phyloP scores from a whole-genome alignment of 2,113 vertebrate genomes.

The Nyctibius bracteatus region DNA sequence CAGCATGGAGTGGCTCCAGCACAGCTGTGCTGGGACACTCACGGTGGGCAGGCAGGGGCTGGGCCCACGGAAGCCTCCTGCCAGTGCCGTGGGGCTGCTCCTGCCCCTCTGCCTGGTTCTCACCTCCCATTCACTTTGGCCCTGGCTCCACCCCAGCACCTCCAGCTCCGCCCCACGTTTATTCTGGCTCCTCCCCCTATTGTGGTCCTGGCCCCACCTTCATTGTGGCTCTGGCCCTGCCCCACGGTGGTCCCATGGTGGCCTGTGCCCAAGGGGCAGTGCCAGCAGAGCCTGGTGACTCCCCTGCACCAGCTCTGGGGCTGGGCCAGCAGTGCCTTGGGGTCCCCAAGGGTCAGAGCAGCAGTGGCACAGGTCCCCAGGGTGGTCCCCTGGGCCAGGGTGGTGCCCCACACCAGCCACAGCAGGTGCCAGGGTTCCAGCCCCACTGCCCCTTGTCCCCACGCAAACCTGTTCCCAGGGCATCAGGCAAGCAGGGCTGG shows the following conservation, averaged over 20 bases:
- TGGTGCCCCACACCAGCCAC: not conserved
- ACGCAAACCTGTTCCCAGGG: not conserved
- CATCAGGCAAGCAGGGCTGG: not conserved
- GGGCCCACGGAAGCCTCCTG: not conserved
- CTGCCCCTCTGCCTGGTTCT: not conserved
- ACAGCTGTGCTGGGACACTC: not conserved
- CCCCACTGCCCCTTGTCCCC: not conserved
- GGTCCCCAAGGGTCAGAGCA: not conserved
- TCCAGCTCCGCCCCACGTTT: not conserved
- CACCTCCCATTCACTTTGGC: accelerated
- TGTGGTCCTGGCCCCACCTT: not conserved
- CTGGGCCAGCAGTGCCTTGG: not conserved
- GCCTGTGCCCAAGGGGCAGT: not conserved
- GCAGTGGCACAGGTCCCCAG: not conserved
- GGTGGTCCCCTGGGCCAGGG: not conserved
- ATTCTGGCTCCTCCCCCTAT: not conserved
- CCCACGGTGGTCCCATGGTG: not conserved
- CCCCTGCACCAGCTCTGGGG: not conserved
- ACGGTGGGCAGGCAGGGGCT: not conserved
- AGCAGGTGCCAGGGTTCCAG: not conserved
- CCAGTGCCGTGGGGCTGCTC: not conserved
- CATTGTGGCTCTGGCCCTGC: not conserved
- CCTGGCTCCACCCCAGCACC: not conserved
- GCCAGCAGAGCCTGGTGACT: not conserved
- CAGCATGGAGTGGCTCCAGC: not conserved